Conservation (phyloP, 35 echinoderm and acorn worm genomes). For the Nesometra sesokonis region DNA sequence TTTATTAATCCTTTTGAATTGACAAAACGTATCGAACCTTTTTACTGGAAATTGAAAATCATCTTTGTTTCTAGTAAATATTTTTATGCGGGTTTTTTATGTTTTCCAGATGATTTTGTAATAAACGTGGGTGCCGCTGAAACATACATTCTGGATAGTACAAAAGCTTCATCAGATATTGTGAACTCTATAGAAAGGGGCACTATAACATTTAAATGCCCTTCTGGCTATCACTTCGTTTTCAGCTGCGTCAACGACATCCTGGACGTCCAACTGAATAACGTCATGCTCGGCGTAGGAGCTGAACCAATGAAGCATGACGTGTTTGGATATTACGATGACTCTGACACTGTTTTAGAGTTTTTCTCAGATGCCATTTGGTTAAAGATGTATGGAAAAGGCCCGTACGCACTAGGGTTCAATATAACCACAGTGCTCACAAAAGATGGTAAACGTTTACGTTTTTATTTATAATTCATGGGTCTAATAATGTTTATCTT, state of each 20-base stretch:
- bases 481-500: too few relatives aligned
- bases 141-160: not conserved
- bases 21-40: too few relatives aligned
- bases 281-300: not conserved
- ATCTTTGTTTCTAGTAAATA: too few relatives aligned
- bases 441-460: not conserved
- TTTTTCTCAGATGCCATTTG: not conserved
- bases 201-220: not conserved
- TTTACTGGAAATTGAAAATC: too few relatives aligned
- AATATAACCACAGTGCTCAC: not conserved
- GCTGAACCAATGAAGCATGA: not conserved
- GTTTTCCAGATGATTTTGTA: not conserved
- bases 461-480: too few relatives aligned
- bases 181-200: not conserved
- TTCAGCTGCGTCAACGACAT: not conserved
- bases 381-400: not conserved
- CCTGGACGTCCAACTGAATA: not conserved
- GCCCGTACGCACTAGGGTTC: not conserved
- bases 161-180: not conserved
- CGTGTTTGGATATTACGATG: not conserved
- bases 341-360: not conserved
- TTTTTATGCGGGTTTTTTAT: too few relatives aligned
- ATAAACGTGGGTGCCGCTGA: not conserved
- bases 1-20: too few relatives aligned
- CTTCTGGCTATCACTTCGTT: not conserved